Evolutionary conservation across 2,888 invertebrate genomes (phyloP).

Genomic region (Therioaphis trifolii): DNA sequence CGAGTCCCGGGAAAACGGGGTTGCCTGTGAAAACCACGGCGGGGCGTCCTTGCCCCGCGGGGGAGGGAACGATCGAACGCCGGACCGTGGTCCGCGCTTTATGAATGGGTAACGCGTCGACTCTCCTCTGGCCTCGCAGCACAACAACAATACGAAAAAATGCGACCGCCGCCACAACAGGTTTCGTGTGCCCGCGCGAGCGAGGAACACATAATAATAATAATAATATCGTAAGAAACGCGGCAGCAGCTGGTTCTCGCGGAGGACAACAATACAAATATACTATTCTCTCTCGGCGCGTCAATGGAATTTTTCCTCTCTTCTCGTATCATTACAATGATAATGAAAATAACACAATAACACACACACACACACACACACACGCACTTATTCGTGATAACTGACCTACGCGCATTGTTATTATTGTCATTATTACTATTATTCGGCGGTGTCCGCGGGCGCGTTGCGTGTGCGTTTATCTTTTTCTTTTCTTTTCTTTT

Average conservation of each 20-base stretch:
- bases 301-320: constrained; percentile 44
- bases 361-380: neutral
- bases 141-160: constrained; percentile 5
- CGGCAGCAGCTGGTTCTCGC: constrained; percentile 22
- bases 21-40: too few species aligned
- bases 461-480: neutral
- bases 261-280: neutral
- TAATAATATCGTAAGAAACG: neutral
- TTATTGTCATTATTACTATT: too few species aligned
- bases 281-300: neutral
- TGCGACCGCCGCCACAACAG: constrained; percentile 58
- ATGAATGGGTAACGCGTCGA: too few species aligned
- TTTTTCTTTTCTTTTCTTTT: neutral
- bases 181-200: constrained; percentile 33
- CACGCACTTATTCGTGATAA: constrained; percentile 27
- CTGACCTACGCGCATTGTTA: constrained; percentile 37
- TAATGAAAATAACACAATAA: constrained; percentile 20
- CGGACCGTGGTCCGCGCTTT: too few species aligned
- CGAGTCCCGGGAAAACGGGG: too few species aligned
- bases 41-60: too few species aligned
- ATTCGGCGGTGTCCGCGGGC: too few species aligned
- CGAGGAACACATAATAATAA: neutral
- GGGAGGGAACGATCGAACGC: too few species aligned
- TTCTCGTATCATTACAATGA: constrained; percentile 3
- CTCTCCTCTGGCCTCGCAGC: too few species aligned